Conservation (phyloP, 1,140 invertebrate genomes). For the Propsilocerus akamusi region DNA sequence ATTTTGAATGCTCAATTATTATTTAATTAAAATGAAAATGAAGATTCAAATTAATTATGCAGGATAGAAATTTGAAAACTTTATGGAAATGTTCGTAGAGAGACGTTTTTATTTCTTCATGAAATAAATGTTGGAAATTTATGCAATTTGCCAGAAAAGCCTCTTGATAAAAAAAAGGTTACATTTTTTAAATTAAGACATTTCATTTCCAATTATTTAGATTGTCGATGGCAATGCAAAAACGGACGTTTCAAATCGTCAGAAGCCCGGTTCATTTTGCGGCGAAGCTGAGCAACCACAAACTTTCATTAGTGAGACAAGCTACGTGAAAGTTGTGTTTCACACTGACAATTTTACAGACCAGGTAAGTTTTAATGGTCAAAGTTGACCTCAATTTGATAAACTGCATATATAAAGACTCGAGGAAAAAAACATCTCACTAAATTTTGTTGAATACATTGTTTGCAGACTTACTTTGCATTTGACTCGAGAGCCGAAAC, state of each 20-base stretch:
- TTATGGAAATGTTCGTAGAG: too few species aligned
- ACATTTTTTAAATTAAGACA: too few species aligned
- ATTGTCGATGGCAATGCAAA: slow-evolving; percentile 70
- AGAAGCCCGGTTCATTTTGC: slow-evolving; percentile 75
- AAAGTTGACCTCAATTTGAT: neutral
- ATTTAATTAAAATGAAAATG: too few species aligned
- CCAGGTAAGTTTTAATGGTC: slow-evolving; percentile 64
- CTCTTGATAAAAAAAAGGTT: too few species aligned
- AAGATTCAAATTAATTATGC: too few species aligned
- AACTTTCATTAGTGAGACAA: slow-evolving; percentile 86
- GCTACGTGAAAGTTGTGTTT: slow-evolving; percentile 76
- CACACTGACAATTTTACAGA: slow-evolving; percentile 83
- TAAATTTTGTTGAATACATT: neutral
- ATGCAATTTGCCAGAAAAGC: neutral
- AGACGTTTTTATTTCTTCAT: too few species aligned
- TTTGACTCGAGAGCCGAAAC: slow-evolving; percentile 61
- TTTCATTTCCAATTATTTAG: slow-evolving; percentile 30
- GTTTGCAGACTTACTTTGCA: slow-evolving; percentile 31
- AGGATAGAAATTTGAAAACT: too few species aligned
- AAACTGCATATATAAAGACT: neutral
- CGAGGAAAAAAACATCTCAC: neutral
- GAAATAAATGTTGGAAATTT: too few species aligned
- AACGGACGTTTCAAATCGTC: slow-evolving; percentile 65
- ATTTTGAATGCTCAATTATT: too few species aligned
- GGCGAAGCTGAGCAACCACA: slow-evolving; percentile 84